phyloP scores from a whole-genome alignment of 2,797 vertebrate species.

The Mionectes olivaceus region DNA sequence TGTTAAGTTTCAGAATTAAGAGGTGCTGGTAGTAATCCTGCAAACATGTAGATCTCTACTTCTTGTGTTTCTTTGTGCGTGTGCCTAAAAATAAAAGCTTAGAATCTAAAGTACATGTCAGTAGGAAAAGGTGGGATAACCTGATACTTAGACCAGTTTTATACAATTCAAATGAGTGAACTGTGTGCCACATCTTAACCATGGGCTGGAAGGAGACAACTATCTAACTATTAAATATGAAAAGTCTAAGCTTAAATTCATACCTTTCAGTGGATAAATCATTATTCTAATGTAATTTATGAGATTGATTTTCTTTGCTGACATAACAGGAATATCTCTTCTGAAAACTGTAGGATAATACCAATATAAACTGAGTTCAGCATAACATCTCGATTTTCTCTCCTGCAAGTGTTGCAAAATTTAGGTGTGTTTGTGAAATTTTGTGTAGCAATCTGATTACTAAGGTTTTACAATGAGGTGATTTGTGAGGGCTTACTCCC shows the following conservation, averaged over 20 bases:
- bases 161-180: neutral
- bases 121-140: neutral
- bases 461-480: neutral
- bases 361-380: neutral
- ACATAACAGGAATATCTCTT: neutral
- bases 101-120: neutral
- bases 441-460: neutral
- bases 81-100: neutral
- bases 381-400: constrained; percentile 4
- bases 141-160: neutral
- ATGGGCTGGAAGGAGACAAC: neutral
- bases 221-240: neutral
- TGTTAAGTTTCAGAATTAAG: neutral
- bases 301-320: neutral
- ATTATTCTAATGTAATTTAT: neutral
- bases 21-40: neutral
- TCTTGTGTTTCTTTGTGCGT: neutral
- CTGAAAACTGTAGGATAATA: neutral
- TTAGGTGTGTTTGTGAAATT: neutral
- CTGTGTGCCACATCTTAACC: neutral
- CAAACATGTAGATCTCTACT: neutral
- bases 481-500: neutral
- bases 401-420: neutral
- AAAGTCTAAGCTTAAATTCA: neutral
- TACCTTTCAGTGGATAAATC: neutral